Evolutionary conservation across 2,888 invertebrate genomes (phyloP).

Genomic region (Drosophila meridionalis): DNA sequence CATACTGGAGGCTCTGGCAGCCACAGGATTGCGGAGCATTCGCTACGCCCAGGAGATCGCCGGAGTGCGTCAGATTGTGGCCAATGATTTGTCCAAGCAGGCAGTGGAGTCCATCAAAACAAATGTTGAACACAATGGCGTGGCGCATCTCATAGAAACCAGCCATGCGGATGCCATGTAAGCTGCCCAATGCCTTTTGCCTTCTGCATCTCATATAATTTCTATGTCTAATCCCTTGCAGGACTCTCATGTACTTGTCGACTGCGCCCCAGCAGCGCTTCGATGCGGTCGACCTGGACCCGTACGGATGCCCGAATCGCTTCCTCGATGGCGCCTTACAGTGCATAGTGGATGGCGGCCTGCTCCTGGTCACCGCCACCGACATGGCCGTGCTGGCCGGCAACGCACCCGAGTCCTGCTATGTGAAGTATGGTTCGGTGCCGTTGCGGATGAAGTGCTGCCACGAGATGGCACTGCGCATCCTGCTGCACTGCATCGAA

Average conservation of each 20-base stretch:
- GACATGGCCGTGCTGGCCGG: conserved; percentile 99
- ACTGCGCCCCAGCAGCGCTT: conserved; percentile 89
- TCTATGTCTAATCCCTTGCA: conserved; percentile 76
- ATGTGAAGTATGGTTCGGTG: conserved; percentile 96
- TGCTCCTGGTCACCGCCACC: conserved; percentile 97
- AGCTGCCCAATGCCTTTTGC: conserved; percentile 67
- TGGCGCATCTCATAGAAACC: conserved; percentile 90
- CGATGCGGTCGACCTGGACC: conserved; percentile 97
- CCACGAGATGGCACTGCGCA: conserved; percentile 98
- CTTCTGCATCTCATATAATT: no score
- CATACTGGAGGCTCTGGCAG: conserved; percentile 97
- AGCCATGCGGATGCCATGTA: conserved; percentile 96
- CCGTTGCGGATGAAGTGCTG: conserved; percentile 94
- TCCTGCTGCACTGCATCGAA: conserved; percentile 95
- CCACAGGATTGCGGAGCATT: conserved; percentile 97
- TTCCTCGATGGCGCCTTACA: conserved; percentile 97
- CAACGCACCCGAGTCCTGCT: conserved; percentile 97
- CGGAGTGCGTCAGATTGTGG: conserved; percentile 92
- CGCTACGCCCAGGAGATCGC: conserved; percentile 97
- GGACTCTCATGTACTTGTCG: conserved; percentile 94
- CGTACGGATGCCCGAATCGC: conserved; percentile 97
- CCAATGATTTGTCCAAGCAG: conserved; percentile 94
- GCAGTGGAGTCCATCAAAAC: conserved; percentile 94
- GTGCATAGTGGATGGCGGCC: conserved; percentile 91
- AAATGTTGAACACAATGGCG: conserved; percentile 87